Percentiles rank a stretch among this genome's conserved stretches.
Evolutionary conservation across 2,113 vertebrate genomes (phyloP).

Genomic region (Hypanus sabinus): DNA sequence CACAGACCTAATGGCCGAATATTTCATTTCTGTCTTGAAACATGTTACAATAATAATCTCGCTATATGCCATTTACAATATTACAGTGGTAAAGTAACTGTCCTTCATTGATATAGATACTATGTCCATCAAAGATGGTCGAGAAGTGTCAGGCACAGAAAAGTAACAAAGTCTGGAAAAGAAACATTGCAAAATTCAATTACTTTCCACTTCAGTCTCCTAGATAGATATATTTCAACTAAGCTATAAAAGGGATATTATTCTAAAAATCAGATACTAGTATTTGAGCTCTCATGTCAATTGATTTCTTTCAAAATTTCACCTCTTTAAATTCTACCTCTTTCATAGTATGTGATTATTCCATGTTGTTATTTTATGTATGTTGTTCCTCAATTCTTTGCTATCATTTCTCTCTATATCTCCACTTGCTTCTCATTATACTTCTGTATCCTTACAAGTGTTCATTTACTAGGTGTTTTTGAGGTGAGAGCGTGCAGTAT

Average conservation of each 20-base stretch:
- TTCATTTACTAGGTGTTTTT: neutral
- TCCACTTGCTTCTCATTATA: neutral
- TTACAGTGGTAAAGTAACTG: neutral
- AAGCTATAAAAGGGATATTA: neutral
- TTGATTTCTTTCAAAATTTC: neutral
- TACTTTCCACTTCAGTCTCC: neutral
- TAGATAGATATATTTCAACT: neutral
- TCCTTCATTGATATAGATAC: neutral
- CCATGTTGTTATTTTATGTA: neutral
- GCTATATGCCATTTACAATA: neutral
- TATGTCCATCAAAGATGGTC: neutral
- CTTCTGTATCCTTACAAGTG: neutral
- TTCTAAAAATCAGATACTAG: neutral
- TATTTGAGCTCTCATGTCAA: neutral
- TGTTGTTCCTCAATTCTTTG: neutral
- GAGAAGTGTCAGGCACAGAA: neutral
- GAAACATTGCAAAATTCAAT: neutral
- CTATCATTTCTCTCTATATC: neutral
- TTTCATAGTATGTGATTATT: neutral
- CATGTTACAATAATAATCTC: neutral
- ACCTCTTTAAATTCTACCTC: neutral
- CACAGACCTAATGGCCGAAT: neutral
- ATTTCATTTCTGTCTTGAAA: neutral
- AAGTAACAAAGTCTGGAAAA: neutral
- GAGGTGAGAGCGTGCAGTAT: neutral